phyloP scores from a whole-genome alignment of 2,797 vertebrate genomes.

The Gallinago solitaria region DNA sequence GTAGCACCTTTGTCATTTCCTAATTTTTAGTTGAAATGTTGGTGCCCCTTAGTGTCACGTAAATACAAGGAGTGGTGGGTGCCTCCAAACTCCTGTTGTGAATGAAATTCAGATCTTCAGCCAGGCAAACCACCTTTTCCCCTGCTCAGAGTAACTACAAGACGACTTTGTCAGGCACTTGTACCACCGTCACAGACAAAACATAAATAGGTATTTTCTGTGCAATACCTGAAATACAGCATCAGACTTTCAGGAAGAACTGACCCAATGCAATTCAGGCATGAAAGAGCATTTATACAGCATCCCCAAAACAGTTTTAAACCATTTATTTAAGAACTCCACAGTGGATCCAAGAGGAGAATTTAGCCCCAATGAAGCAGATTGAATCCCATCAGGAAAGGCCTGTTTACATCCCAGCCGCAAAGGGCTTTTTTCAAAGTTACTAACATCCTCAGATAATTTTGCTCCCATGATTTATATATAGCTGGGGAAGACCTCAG shows the following conservation, averaged over 20 bases:
- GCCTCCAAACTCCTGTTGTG: background rate
- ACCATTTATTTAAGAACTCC: background rate
- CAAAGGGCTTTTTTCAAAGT: background rate
- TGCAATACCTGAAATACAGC: background rate
- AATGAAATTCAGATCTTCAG: background rate
- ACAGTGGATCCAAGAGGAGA: background rate
- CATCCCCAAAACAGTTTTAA: background rate
- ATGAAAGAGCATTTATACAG: background rate
- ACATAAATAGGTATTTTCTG: background rate
- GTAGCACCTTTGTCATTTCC: background rate
- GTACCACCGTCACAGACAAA: fast-evolving
- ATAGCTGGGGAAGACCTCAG: background rate
- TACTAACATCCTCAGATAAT: constrained; percentile 17
- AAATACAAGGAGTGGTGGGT: background rate
- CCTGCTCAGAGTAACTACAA: background rate
- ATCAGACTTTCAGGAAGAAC: background rate
- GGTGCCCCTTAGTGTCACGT: background rate
- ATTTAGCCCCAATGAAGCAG: constrained; percentile 8
- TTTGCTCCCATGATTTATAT: constrained; percentile 28
- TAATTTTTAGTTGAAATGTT: background rate
- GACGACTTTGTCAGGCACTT: background rate
- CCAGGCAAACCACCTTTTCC: background rate
- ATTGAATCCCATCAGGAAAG: background rate
- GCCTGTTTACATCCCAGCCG: background rate
- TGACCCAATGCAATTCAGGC: background rate